Percentiles rank a stretch among this genome's conserved stretches.
Conservation (phyloP, 1,140 invertebrate genomes). For the Drosophila albomicans region DNA sequence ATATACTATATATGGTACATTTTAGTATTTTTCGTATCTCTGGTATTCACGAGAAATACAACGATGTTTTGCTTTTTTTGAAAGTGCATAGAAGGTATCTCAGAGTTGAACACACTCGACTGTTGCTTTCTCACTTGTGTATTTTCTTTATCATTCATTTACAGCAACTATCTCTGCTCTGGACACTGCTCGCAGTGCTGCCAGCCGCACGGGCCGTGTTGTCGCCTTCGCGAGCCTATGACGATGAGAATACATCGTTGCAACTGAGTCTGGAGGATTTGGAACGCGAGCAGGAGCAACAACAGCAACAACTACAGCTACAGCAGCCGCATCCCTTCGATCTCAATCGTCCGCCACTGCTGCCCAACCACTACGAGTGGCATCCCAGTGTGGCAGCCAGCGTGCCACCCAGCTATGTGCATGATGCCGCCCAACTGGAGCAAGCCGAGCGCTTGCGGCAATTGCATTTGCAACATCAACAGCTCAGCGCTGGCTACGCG, state of each 20-base stretch:
- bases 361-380: constrained; percentile 71
- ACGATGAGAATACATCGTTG: constrained; percentile 57
- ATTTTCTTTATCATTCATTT: not conserved
- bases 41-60: too few relatives aligned
- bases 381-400: constrained; percentile 64
- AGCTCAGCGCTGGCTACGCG: constrained; percentile 68
- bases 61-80: too few relatives aligned
- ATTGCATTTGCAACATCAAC: constrained; percentile 61
- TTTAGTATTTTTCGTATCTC: too few relatives aligned
- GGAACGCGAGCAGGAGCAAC: constrained; percentile 58
- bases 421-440: constrained; percentile 60
- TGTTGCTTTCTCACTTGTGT: too few relatives aligned
- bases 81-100: too few relatives aligned
- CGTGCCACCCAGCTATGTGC: constrained; percentile 64
- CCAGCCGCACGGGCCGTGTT: constrained; percentile 28
- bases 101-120: too few relatives aligned
- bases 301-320: constrained; percentile 38
- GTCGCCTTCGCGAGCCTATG: constrained; percentile 42
- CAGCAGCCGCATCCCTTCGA: constrained; percentile 42
- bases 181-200: constrained; percentile 21
- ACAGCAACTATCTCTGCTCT: constrained; percentile 43
- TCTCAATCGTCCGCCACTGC: constrained; percentile 58
- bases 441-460: constrained; percentile 40
- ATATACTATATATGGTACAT: too few relatives aligned
- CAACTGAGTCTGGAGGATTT: constrained; percentile 66